These are phyloP conservation scores for Myotis daubentonii DNA, from an alignment of 2,797 vertebrate genomes.

Conservation along the genomic window DNA sequence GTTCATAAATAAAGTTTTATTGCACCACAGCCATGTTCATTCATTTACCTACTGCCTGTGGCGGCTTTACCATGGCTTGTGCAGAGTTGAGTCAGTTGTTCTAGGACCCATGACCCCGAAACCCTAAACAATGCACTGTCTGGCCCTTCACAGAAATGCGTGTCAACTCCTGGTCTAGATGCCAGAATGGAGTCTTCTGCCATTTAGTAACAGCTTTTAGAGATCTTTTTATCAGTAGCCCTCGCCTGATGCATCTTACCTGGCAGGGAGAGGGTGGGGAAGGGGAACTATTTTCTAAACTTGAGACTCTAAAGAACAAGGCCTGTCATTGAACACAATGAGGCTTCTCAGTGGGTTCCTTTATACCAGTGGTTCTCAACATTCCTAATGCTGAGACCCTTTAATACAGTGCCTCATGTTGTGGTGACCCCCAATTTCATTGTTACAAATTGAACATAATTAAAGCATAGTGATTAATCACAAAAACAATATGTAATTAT, in stretches of 20 bases:
- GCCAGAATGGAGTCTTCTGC: background rate
- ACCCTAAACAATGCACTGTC: background rate
- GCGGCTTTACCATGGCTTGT: rapidly evolving
- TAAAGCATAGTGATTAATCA: too few relatives aligned
- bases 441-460: too few relatives aligned
- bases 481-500: too few relatives aligned
- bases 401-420: too few relatives aligned
- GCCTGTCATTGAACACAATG: background rate
- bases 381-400: too few relatives aligned
- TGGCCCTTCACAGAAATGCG: background rate
- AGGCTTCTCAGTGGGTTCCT: background rate
- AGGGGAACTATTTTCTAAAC: background rate
- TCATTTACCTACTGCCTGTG: too few relatives aligned
- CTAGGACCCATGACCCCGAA: rapidly evolving
- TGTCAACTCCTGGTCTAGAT: background rate
- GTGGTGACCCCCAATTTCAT: too few relatives aligned
- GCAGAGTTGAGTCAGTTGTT: rapidly evolving
- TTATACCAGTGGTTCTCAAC: too few relatives aligned
- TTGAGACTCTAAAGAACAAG: too few relatives aligned
- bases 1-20: too few relatives aligned
- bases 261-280: background rate
- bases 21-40: too few relatives aligned
- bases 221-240: background rate
- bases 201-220: background rate
- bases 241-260: rapidly evolving